Evolutionary conservation across 2,797 vertebrate genomes (phyloP), one percentile per base, ranked within the genome.

Genomic region (Mormyrops boulengeri): DNA sequence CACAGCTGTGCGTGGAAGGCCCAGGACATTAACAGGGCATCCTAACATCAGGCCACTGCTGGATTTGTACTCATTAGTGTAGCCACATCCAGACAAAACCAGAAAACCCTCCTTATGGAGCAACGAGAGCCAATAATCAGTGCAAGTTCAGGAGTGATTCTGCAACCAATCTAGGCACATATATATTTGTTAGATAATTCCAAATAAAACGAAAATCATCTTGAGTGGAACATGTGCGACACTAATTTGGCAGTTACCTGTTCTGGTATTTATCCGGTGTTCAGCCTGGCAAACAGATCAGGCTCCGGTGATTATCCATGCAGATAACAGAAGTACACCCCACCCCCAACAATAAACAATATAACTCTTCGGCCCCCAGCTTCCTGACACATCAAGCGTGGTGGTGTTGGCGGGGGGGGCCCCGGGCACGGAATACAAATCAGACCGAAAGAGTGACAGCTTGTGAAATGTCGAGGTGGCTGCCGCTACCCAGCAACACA

Each of bases 221-320:
- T 89, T 57, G 6, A 9, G 41, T 22, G 1, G 11, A 38, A 34
- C 6, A 44, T 19, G 11, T 85, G 62, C 69, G 41, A 22, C 85
- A 6, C 60, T 57, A 85, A 52, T 52, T 57, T 57, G 77, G 80
- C 66, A 44, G 88, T 84, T 66, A 90, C 90, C 82, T 90, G 91
- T 89, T 90, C 92, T 85, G 90, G 91, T 91, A 94, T 94, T 94
- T 94, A 94, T 90, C 93, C 93, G 94, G 94, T 94, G 94, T 93
- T 95, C 93, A 93, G 93, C 92, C 93, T 90, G 92, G 93, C 94
- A 95, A 95, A 94, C 92, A 93, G 94, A 94, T 95, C 94, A 95
- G 94, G 93, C 93, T 92, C 84, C 19, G 90, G 91, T 93, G 93
- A 95, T 95, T 94, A 95, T 87, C 87, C 87, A 91, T 90, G 90